A percentile compares a stretch with the other conserved stretches of the same genome.
Conservation (phyloP, 2,888 invertebrate species). For the Hydroisotoma schaefferi region DNA sequence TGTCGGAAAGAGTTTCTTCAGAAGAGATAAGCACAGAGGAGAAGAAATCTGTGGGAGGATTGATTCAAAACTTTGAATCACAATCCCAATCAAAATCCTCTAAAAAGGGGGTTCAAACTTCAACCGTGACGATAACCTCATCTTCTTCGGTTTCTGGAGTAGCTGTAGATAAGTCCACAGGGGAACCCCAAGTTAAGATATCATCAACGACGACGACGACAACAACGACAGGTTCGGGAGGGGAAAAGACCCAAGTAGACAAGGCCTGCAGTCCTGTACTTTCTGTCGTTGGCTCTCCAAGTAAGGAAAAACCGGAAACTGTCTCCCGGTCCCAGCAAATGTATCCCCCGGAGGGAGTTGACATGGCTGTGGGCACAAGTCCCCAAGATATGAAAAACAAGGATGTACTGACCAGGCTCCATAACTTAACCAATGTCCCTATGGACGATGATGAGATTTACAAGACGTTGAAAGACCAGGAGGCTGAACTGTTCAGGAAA, state of each 20-base stretch:
- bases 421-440: conserved; percentile 41
- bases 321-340: conserved; percentile 39
- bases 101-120: background rate
- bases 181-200: conserved; percentile 29
- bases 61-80: no score
- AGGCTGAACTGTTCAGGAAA: conserved; percentile 9
- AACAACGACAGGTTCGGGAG: conserved; percentile 9
- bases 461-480: conserved; percentile 37
- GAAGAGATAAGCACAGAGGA: no score
- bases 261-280: conserved; percentile 44
- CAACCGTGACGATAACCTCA: conserved; percentile 27
- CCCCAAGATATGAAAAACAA: conserved; percentile 38
- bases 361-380: conserved; percentile 44
- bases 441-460: conserved; percentile 46
- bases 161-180: no score
- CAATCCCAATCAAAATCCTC: no score
- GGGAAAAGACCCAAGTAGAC: conserved; percentile 25
- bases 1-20: no score
- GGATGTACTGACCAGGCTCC: conserved; percentile 43
- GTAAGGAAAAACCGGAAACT: conserved; percentile 35
- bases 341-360: conserved; percentile 32
- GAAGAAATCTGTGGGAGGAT: no score
- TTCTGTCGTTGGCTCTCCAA: conserved; percentile 20
- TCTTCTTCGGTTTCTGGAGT: conserved; percentile 21
- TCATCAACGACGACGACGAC: conserved; percentile 2